phyloP scores from a whole-genome alignment of 2,797 vertebrate genomes.

The Hapalemur alaotrensis region DNA sequence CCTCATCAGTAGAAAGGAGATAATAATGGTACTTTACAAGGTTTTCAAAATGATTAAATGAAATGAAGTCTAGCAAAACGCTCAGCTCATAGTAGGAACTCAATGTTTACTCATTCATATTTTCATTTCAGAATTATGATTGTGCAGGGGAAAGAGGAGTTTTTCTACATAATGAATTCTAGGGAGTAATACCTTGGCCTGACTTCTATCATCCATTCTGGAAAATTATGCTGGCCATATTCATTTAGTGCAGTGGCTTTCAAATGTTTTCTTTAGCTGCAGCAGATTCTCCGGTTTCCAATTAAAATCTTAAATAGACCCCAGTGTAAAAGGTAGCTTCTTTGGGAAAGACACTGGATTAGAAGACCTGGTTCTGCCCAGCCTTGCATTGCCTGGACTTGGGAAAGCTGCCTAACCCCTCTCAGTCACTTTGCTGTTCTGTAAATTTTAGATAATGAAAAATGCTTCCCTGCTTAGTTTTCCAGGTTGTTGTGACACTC shows the following conservation, averaged over 20 bases:
- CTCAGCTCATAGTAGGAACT: neutral
- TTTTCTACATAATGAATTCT: neutral
- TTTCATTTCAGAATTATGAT: neutral
- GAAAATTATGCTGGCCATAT: neutral
- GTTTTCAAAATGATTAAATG: slow-evolving; percentile 18
- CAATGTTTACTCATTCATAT: neutral
- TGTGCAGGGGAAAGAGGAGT: neutral
- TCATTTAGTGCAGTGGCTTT: neutral
- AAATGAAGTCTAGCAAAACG: slow-evolving; percentile 6
- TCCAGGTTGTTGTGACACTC: slow-evolving; percentile 32
- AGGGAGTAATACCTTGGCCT: neutral
- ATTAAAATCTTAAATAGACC: neutral
- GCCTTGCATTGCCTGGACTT: neutral
- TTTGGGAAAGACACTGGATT: neutral
- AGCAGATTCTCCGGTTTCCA: neutral
- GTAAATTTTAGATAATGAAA: slow-evolving; percentile 22
- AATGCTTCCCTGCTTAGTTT: neutral
- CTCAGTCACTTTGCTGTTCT: neutral
- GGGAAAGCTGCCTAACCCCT: neutral
- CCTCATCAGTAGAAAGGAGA: neutral
- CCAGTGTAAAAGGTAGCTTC: neutral
- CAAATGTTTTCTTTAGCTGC: slow-evolving; percentile 7
- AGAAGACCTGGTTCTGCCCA: neutral
- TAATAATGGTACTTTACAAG: neutral
- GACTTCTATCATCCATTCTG: neutral